These are phyloP conservation scores for Imbricaverruca yamaguchii DNA, from an alignment of 2,888 invertebrate genomes.

Conservation along the genomic window DNA sequence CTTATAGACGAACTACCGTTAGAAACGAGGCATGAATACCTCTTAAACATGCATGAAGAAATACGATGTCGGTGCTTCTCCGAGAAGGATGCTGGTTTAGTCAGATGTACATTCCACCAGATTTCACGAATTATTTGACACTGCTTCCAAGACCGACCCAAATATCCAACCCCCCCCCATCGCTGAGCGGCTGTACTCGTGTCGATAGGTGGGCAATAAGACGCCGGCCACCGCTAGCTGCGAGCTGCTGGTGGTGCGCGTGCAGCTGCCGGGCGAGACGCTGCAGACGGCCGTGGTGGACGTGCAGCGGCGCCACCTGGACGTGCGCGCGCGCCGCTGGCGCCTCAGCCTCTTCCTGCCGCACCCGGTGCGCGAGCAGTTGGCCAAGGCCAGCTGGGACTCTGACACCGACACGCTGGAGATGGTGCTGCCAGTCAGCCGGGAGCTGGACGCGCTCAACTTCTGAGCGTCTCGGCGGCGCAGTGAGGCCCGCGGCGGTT, in stretches of 20 bases:
- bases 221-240: constrained; percentile 71
- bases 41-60: no score
- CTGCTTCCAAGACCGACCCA: no score
- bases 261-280: constrained; percentile 67
- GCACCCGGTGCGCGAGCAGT: constrained; percentile 71
- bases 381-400: constrained; percentile 73
- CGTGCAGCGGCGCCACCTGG: constrained; percentile 52
- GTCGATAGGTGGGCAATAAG: constrained; percentile 66
- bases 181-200: not conserved
- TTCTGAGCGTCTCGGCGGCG: constrained; percentile 50
- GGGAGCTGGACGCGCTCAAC: constrained; percentile 80
- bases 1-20: no score
- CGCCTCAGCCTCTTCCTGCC: constrained; percentile 66
- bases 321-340: constrained; percentile 56
- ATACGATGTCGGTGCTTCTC: no score
- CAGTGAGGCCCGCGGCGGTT: not conserved
- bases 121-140: no score
- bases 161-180: no score
- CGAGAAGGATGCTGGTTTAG: no score
- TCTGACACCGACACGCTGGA: constrained; percentile 55
- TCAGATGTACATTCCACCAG: no score
- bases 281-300: constrained; percentile 66
- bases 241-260: constrained; percentile 73
- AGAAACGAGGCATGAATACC: no score
- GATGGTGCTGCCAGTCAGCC: constrained; percentile 61